Conservation (phyloP, 2,888 invertebrate species). For the Cabera pusaria region DNA sequence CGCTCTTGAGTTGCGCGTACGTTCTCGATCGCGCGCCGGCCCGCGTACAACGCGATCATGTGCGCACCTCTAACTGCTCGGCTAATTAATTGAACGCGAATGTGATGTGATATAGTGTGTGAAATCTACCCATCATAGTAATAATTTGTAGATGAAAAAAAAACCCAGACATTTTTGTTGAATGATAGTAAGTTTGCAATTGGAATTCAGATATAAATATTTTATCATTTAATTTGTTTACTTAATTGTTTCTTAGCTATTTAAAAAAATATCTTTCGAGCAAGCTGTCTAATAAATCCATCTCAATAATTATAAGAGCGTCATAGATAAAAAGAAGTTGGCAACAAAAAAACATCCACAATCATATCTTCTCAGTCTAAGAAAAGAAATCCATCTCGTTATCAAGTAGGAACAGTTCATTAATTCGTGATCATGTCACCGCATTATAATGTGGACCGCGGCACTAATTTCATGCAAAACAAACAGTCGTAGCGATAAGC, state of each 20-base stretch:
- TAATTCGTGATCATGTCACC: conserved; percentile 61
- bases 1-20: conserved; percentile 47
- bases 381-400: conserved; percentile 22
- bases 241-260: too few relatives aligned
- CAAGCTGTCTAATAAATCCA: too few relatives aligned
- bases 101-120: conserved; percentile 23
- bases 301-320: too few relatives aligned
- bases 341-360: background rate
- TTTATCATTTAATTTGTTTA: too few relatives aligned
- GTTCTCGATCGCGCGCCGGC: conserved; percentile 24
- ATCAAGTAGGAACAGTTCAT: conserved; percentile 49
- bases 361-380: background rate
- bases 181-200: too few relatives aligned
- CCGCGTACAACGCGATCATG: conserved; percentile 46
- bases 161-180: too few relatives aligned
- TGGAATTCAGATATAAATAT: conserved; percentile 19
- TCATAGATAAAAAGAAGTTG: too few relatives aligned
- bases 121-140: conserved; percentile 20
- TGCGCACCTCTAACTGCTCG: conserved; percentile 41
- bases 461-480: conserved; percentile 73
- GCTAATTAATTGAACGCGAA: conserved; percentile 33
- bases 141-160: too few relatives aligned
- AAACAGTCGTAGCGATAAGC: conserved; percentile 67
- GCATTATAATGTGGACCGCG: conserved; percentile 56
- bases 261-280: too few relatives aligned